Base-by-base conservation (phyloP, 2,888 invertebrate species). In the Lathronympha strigana region DNA sequence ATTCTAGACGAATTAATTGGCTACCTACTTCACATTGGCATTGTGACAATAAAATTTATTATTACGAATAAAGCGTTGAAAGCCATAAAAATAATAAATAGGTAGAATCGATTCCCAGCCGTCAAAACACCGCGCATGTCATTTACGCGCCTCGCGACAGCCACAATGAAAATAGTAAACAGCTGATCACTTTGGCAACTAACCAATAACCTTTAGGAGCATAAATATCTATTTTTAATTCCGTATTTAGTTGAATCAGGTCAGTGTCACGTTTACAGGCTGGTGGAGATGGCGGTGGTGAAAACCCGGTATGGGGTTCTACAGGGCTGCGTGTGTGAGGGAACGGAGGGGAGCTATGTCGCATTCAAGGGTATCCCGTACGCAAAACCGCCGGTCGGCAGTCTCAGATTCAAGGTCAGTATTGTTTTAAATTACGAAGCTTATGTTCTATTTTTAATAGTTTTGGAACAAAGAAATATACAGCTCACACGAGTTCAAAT, bases 341-440 rank as follows among this genome's bases (percentile, higher is more conserved):
- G 73, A 57, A 77, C 72, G 9, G 75, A 79, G 43, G 80, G 77
- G 68, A 82, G 79, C 66, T 92, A 87, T 73, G 75, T 82, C 38
- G 85, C 91, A 47, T 92, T 92, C 76, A 92, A 92, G 81, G 93
- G 94, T 57, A 93, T 94, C 71, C 94, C 94, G 19, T 94, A 93
- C 72, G 94, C 94, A 6, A 86, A 89, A 70, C 93, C 94, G 55
- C 94, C 94, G 11, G 67, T 94, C 33, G 93, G 93, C 43, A 75
- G 87, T 73, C 88, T 94, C 67, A 87, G 94, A 85, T 94, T 94
- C 82, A 92, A 93, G 92, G 94, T 94, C 79, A 90, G 84, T 81
- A 66, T 68, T 73, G 67, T 68, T 68, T 33, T 17, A 21, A 31
- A 21, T n/a, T 21, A 21, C 15, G 6, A 28, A 21, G 19, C n/a